Conservation (phyloP, 2,888 invertebrate genomes). For the Melikaiella ostensackeni region DNA sequence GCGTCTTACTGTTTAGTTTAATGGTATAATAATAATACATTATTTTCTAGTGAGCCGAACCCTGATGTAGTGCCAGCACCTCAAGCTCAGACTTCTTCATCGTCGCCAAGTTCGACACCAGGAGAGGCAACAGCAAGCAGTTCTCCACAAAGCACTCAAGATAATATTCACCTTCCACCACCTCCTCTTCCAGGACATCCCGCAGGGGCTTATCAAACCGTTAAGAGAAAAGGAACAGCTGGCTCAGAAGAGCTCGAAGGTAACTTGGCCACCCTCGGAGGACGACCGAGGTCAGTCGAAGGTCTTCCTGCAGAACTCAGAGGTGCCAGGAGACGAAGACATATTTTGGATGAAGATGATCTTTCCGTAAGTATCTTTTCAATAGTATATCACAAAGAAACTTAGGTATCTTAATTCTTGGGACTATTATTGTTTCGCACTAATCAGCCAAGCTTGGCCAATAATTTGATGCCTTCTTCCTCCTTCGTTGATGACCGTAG, state of each 20-base stretch:
- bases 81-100: conserved; percentile 85
- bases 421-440: no score
- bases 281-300: conserved; percentile 93
- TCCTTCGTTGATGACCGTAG: no score
- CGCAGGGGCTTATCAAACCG: conserved; percentile 88
- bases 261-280: conserved; percentile 89
- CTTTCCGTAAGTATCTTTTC: conserved; percentile 65
- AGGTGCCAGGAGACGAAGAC: conserved; percentile 84
- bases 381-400: no score
- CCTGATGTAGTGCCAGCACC: conserved; percentile 89
- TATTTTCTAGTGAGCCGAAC: conserved; percentile 84
- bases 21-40: no score
- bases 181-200: conserved; percentile 92
- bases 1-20: no score
- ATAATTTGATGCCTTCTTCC: no score
- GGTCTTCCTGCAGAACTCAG: conserved; percentile 88
- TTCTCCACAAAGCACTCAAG: conserved; percentile 80
- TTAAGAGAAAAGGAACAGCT: conserved; percentile 86
- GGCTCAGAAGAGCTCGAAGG: conserved; percentile 85
- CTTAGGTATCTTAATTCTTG: no score
- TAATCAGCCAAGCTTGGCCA: no score
- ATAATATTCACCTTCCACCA: conserved; percentile 85
- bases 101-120: conserved; percentile 84
- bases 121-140: conserved; percentile 81
- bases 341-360: conserved; percentile 74